phyloP scores from a whole-genome alignment of 2,797 vertebrate genomes.

The Scolopax bukidnonensis region DNA sequence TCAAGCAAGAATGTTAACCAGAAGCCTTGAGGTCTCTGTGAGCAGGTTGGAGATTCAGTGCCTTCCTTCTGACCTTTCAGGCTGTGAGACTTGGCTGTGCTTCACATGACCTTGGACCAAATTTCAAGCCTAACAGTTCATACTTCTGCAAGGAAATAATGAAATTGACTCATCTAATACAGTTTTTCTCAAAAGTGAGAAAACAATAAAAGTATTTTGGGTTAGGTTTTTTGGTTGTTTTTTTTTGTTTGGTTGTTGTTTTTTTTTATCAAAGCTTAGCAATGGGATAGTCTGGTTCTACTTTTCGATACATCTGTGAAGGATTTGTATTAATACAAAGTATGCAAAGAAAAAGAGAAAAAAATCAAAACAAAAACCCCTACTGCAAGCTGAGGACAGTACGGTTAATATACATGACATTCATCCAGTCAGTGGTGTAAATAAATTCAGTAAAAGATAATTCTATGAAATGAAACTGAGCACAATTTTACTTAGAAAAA shows the following conservation, averaged over 20 bases:
- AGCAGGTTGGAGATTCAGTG: neutral
- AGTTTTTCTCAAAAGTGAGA: slow-evolving; percentile 7
- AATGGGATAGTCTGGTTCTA: neutral
- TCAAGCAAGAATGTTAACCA: neutral
- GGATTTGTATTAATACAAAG: neutral
- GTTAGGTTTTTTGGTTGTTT: no score
- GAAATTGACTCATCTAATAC: neutral
- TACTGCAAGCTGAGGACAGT: neutral
- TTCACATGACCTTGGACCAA: slow-evolving; percentile 23
- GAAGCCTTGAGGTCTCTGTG: neutral
- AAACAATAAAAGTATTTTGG: neutral
- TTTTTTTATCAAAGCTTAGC: neutral
- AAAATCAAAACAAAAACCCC: neutral
- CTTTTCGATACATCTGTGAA: slow-evolving; percentile 11
- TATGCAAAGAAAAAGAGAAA: neutral
- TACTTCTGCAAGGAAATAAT: neutral
- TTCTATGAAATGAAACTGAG: neutral
- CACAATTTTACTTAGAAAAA: neutral
- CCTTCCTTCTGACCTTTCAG: neutral
- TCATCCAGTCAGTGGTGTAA: neutral
- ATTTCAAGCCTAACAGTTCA: slow-evolving; percentile 9
- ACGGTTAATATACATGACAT: neutral
- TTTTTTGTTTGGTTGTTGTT: no score
- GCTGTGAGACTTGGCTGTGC: slow-evolving; percentile 40
- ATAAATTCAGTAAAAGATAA: neutral